Conservation (phyloP, 1,140 invertebrate genomes). For the Artemia franciscana region DNA sequence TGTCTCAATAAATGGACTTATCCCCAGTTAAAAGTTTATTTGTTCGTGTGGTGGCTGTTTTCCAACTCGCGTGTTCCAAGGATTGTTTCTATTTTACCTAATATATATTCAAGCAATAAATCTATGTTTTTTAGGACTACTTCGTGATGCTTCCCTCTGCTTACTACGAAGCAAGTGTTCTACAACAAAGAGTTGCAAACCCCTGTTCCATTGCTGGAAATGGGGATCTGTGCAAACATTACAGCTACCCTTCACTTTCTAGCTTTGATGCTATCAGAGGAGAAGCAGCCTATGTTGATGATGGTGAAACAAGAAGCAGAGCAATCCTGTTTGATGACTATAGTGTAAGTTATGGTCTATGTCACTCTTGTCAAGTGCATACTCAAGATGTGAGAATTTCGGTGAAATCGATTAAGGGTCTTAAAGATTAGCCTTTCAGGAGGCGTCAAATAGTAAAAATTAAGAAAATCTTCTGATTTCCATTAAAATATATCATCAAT, state of each 20-base stretch:
- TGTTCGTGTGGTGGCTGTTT: too few species aligned
- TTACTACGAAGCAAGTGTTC: conserved; percentile 76
- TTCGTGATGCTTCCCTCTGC: conserved; percentile 81
- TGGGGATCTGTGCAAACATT: conserved; percentile 23
- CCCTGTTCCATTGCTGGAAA: conserved; percentile 33
- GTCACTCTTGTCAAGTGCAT: too few species aligned
- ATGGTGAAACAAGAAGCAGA: conserved; percentile 23
- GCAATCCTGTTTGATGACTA: conserved; percentile 29
- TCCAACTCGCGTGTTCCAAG: too few species aligned
- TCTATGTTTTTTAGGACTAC: conserved; percentile 47
- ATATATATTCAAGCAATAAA: background rate
- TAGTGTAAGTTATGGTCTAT: conserved; percentile 25
- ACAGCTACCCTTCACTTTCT: conserved; percentile 46
- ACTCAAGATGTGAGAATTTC: too few species aligned
- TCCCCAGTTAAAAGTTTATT: too few species aligned
- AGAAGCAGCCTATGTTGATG: conserved; percentile 31
- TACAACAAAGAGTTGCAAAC: conserved; percentile 56
- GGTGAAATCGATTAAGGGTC: too few species aligned
- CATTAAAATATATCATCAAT: too few species aligned
- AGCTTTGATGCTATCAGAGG: conserved; percentile 31
- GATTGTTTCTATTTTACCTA: too few species aligned
- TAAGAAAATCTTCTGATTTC: too few species aligned
- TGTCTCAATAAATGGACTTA: too few species aligned
- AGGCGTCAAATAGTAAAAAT: too few species aligned
- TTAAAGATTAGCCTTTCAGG: too few species aligned